Evolutionary conservation across 2,888 invertebrate genomes (phyloP).

Genomic region (Cremastinae sp.): DNA sequence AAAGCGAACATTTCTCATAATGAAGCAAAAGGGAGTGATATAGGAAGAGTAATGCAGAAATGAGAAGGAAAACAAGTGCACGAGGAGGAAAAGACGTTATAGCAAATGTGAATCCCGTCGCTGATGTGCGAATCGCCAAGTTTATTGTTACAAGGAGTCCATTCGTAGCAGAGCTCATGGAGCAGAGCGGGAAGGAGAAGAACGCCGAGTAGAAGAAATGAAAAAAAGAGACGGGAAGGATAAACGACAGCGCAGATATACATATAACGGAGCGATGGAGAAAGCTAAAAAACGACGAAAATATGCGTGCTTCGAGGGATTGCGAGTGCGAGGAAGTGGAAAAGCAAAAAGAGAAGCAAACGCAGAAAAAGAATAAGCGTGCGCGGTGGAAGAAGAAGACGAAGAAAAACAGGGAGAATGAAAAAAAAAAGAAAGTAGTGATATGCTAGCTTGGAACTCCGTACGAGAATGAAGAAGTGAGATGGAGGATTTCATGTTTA

Average conservation of each 20-base stretch:
- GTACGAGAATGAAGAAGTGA: constrained; percentile 40
- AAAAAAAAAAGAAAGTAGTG: constrained; percentile 39
- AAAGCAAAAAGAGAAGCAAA: constrained; percentile 38
- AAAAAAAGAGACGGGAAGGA: constrained; percentile 33
- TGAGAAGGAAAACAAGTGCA: constrained; percentile 43
- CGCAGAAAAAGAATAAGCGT: constrained; percentile 27
- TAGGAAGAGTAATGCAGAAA: constrained; percentile 22
- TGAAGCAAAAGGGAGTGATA: constrained; percentile 46
- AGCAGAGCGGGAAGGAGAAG: constrained; percentile 51
- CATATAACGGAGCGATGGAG: constrained; percentile 23
- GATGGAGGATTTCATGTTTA: constrained; percentile 63
- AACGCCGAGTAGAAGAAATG: constrained; percentile 27
- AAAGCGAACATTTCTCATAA: constrained; percentile 60
- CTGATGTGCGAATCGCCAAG: constrained; percentile 60
- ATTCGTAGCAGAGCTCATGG: constrained; percentile 60
- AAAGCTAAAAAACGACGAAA: constrained; percentile 50
- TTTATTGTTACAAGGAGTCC: constrained; percentile 73
- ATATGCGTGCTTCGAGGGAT: constrained; percentile 48
- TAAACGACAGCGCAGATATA: constrained; percentile 10
- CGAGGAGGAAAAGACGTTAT: constrained; percentile 50
- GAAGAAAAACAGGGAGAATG: constrained; percentile 34
- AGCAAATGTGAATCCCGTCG: constrained; percentile 48
- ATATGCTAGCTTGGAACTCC: constrained; percentile 44
- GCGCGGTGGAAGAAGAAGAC: too few relatives aligned
- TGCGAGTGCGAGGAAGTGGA: constrained; percentile 45